phyloP scores from a whole-genome alignment of 2,888 invertebrate species.

The Ceriagrion tenellum region DNA sequence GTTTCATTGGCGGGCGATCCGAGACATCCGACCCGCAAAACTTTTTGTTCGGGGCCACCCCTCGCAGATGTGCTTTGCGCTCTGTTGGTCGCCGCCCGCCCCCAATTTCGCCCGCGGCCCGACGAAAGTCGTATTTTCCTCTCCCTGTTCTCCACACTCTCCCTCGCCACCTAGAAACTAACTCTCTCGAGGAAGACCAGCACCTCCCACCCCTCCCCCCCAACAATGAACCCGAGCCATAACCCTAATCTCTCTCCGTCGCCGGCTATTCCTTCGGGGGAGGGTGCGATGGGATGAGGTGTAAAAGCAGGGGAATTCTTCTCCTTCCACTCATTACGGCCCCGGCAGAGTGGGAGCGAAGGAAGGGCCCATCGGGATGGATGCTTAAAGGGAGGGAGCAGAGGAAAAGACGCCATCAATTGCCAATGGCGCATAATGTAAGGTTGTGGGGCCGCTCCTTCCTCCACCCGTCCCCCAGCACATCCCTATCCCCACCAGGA shows the following conservation, averaged over 20 bases:
- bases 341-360: not conserved
- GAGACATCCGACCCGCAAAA: not conserved
- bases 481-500: too few species aligned
- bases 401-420: not conserved
- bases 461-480: too few species aligned
- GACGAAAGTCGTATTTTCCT: not conserved
- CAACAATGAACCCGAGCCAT: too few species aligned
- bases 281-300: not conserved
- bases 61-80: not conserved
- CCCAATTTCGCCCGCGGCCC: not conserved
- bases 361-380: not conserved
- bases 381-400: not conserved
- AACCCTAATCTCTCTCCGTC: too few species aligned
- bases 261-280: not conserved
- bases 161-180: not conserved
- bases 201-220: not conserved
- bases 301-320: not conserved
- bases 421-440: conserved; percentile 16
- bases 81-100: not conserved
- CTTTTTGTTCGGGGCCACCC: not conserved
- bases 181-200: not conserved
- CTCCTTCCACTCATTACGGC: not conserved
- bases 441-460: not conserved
- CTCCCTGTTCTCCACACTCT: not conserved
- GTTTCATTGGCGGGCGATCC: too few species aligned